Evolutionary conservation across 2,797 vertebrate species (phyloP).

Genomic region (Pseudopleuronectes americanus): DNA sequence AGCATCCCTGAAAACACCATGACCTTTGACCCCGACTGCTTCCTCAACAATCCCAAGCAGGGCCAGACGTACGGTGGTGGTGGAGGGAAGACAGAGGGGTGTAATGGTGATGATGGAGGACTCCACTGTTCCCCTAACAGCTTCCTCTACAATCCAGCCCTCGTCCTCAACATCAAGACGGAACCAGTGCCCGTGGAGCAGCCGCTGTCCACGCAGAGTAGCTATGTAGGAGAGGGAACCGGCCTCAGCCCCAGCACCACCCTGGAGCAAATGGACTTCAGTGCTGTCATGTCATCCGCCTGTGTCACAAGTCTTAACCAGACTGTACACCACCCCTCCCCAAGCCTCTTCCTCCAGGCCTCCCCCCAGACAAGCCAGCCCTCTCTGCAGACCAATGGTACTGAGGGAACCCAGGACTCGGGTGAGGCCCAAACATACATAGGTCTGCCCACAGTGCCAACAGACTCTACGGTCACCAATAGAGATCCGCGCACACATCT

Average conservation of each 20-base stretch:
- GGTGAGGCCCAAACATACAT: slow-evolving; percentile 76
- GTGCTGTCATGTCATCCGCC: slow-evolving; percentile 91
- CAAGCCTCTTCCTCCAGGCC: slow-evolving; percentile 95
- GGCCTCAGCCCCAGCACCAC: slow-evolving; percentile 98
- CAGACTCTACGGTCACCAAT: slow-evolving; percentile 76
- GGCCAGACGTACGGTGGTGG: slow-evolving; percentile 98
- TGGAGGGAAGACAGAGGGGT: slow-evolving; percentile 89
- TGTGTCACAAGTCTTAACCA: slow-evolving; percentile 90
- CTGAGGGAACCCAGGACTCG: slow-evolving; percentile 73
- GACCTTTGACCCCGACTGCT: slow-evolving; percentile 99
- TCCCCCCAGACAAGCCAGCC: slow-evolving; percentile 83
- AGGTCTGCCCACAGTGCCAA: slow-evolving; percentile 74
- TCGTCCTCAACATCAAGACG: slow-evolving; percentile 95
- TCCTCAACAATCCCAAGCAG: slow-evolving; percentile 99
- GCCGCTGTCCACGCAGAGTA: slow-evolving; percentile 88
- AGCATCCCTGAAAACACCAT: slow-evolving; percentile 94
- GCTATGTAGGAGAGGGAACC: slow-evolving; percentile 82
- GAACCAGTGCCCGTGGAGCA: slow-evolving; percentile 92
- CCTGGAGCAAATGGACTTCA: slow-evolving; percentile 99
- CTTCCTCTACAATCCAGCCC: slow-evolving; percentile 86
- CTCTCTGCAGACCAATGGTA: slow-evolving; percentile 74
- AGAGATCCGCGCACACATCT: slow-evolving; percentile 77
- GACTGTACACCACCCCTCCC: slow-evolving; percentile 91
- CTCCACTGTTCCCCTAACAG: slow-evolving; percentile 78
- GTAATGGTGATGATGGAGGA: slow-evolving; percentile 74